Conservation (phyloP, 2,888 invertebrate species). For the Diarsia brunnea region DNA sequence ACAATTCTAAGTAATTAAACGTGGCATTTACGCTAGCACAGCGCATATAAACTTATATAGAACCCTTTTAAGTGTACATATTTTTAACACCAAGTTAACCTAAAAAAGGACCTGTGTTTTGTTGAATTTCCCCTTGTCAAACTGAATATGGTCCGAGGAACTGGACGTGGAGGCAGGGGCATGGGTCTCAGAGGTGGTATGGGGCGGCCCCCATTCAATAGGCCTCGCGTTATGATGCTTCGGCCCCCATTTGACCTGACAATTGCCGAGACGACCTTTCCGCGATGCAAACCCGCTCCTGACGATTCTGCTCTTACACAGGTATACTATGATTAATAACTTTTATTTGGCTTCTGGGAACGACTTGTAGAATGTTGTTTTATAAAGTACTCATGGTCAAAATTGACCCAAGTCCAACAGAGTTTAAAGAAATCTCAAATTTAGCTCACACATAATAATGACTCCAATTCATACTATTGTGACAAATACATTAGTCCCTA, state of each 20-base stretch:
- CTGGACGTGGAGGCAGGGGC: constrained; percentile 92
- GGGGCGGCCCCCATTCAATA: constrained; percentile 87
- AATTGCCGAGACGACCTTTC: constrained; percentile 97
- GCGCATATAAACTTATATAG: not conserved
- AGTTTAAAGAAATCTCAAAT: not conserved
- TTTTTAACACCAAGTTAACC: constrained; percentile 44
- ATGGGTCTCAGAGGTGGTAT: constrained; percentile 92
- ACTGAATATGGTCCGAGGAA: constrained; percentile 92
- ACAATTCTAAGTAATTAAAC: not conserved
- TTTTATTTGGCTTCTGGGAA: not conserved
- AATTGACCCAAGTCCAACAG: not conserved
- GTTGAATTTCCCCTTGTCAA: not conserved
- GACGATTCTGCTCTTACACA: constrained; percentile 97
- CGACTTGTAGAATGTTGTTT: not conserved
- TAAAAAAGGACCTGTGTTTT: constrained; percentile 25
- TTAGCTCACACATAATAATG: not conserved
- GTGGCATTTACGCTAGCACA: not conserved
- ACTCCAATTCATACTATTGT: not conserved
- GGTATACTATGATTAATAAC: constrained; percentile 81
- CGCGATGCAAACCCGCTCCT: constrained; percentile 93
- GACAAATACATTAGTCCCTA: not conserved
- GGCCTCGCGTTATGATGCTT: constrained; percentile 85
- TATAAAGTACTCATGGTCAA: not conserved
- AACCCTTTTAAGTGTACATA: not conserved
- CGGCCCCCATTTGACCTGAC: constrained; percentile 97